A percentile compares a stretch with the other conserved stretches of the same genome.
These are phyloP conservation scores for Apteryx mantelli DNA, from an alignment of 2,113 vertebrate genomes.

Conservation along the genomic window DNA sequence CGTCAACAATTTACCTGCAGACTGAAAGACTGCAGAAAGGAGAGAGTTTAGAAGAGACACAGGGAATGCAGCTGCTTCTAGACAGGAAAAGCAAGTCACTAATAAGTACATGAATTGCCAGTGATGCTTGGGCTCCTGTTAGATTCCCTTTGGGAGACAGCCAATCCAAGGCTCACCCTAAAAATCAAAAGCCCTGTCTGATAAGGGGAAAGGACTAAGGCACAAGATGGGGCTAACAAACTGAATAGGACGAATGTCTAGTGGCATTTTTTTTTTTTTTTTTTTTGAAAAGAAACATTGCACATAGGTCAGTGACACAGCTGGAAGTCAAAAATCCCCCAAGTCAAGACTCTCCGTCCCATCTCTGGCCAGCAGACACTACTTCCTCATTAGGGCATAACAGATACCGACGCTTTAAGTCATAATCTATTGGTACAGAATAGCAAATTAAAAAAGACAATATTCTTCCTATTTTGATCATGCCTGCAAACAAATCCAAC, in stretches of 20 bases:
- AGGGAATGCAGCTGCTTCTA: not conserved
- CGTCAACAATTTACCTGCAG: not conserved
- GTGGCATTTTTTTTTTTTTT: not conserved
- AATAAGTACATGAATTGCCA: not conserved
- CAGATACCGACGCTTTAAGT: not conserved
- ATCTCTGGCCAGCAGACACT: not conserved
- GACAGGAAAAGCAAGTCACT: not conserved
- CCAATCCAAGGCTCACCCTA: not conserved
- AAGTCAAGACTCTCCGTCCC: not conserved
- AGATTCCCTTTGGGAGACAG: not conserved
- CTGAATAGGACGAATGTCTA: not conserved
- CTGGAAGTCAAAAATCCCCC: not conserved
- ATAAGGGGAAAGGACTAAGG: not conserved
- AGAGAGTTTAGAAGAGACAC: not conserved
- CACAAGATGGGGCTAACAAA: not conserved
- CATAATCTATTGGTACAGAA: not conserved
- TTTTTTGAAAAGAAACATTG: not conserved
- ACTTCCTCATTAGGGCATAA: not conserved
- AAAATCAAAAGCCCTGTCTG: not conserved
- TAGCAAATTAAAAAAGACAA: not conserved
- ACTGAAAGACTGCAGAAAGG: not conserved
- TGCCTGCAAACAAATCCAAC: not conserved
- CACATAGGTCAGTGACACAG: not conserved
- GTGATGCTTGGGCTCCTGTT: not conserved
- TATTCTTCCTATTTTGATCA: not conserved